Evolutionary conservation across 2,888 invertebrate genomes (phyloP).

Genomic region (Patella caerulea): DNA sequence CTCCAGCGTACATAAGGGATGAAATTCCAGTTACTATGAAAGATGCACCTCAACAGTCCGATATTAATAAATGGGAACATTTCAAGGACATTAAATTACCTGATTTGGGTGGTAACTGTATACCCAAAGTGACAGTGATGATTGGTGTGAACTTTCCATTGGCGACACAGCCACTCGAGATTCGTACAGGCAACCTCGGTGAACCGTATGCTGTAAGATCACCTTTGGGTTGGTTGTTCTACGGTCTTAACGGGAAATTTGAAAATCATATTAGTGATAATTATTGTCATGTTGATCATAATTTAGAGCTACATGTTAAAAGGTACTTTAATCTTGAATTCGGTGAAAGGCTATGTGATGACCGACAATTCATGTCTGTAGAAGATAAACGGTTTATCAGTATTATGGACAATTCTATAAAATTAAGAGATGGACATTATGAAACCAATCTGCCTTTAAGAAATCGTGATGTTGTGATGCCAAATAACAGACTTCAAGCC

Average conservation of each 20-base stretch:
- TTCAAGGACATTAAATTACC: slow-evolving; percentile 6
- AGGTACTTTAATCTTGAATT: slow-evolving; percentile 70
- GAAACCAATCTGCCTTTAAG: slow-evolving; percentile 26
- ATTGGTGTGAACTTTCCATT: slow-evolving; percentile 13
- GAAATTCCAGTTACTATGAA: neutral
- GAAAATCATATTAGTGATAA: neutral
- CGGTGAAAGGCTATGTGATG: slow-evolving; percentile 77
- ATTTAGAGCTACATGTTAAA: slow-evolving; percentile 87
- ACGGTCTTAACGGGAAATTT: slow-evolving; percentile 18
- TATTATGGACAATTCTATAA: slow-evolving; percentile 16
- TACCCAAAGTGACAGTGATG: neutral
- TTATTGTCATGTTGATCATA: slow-evolving; percentile 74
- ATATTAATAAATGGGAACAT: slow-evolving; percentile 14
- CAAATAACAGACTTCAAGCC: slow-evolving; percentile 13
- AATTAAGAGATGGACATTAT: slow-evolving; percentile 20
- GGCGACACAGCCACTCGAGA: neutral
- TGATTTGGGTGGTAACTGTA: neutral
- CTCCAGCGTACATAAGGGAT: neutral
- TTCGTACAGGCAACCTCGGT: neutral
- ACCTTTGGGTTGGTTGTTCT: slow-evolving; percentile 28
- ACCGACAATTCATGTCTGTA: slow-evolving; percentile 87
- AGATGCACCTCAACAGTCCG: neutral
- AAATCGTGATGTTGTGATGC: neutral
- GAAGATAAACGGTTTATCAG: slow-evolving; percentile 61
- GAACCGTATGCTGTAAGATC: slow-evolving; percentile 29